Base-by-base conservation (phyloP, 2,113 vertebrate species). In the Illadopsis cleaveri region DNA sequence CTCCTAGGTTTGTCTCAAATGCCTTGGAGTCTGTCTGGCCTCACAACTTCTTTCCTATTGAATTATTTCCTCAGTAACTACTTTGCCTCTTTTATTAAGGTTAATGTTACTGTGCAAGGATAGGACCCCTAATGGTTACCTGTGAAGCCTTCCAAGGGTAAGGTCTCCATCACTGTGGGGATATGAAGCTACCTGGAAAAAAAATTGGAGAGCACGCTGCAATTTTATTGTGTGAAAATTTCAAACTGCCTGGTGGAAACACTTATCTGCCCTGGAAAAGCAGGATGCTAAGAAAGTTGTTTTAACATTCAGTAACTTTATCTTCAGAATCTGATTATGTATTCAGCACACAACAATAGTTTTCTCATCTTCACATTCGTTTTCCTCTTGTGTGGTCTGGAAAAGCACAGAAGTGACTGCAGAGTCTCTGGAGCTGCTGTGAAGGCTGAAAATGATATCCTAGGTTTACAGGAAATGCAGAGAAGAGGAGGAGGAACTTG, bases 371-470 rank as follows among this genome's bases (percentile, higher is more conserved):
- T 90, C 1, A 0, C 9, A 1, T 64, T 93, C 0, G 1, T 88
- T 90, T 95, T 73, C 42, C 27, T 93, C 90, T 82, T 85, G 51
- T 87, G 90, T 90, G 90, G 82, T 82, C 85, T 92, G 85, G 51
- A 91, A 78, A 82, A 89, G 12, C 30, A 12, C 44, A 64, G 81
- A 84, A 71, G 65, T 70, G 83, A 50, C 31, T 76, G 21, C 18
- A 51, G 22, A 57, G 40, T 90, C 28, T 33, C 48, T 88, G 68
- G 58, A 88, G 62, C 40, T 94, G 66, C 75, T 90, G 53, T 72
- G 78, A 72, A 82, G 47, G 42, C 45, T 11, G 30, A 83, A 92
- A 88, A 54, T 31, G 17, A 38, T 70, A 17, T 62, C 72, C 44
- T 82, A n/a, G 77, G 51, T 89, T 60, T 75, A 87, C 56, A 93